Base-by-base conservation (phyloP, 2,888 invertebrate genomes). In the Yponomeuta sedellus region DNA sequence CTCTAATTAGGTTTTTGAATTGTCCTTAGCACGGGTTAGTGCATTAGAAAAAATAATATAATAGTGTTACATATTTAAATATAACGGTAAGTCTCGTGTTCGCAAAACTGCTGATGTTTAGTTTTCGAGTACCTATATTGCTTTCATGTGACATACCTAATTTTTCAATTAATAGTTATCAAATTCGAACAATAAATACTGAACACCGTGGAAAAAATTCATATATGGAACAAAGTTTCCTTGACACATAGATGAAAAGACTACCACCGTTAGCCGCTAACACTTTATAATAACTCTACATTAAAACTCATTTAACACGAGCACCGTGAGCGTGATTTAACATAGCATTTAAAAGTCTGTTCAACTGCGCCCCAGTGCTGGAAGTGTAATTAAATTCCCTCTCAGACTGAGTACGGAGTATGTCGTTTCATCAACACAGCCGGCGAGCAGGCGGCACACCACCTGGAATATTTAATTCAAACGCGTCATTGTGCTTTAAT, bases 371-470 rank as follows among this genome's bases (percentile, higher is more conserved):
- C 77, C 76, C 76, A 80, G 80, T 80, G 75, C 78, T 80, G 80
- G 79, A 85, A 85, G 83, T 85, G 88, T 89, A 87, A 88, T 89
- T 87, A 88, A 87, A 89, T 88, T 86, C 86, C 83, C 82, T 77
- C 80, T 77, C 78, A 77, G 77, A 83, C 78, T 77, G 82, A 83
- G 83, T 78, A 82, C 79, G 77, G 81, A 83, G 82, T 80, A 81
- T 82, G 85, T 82, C 83, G 82, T 86, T 85, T 84, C 86, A 85
- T 84, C 86, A 85, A 85, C 82, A 77, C 72, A 76, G 76, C 76
- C 75, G 77, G 80, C 44, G 44, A 52, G 44, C 44, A 52, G 16
- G 77, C 81, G 62, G 34, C 66, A 58, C 56, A 75, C 77, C 80
- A 86, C 83, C 87, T 87, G 78, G 82, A 87, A 86, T 88, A 88